A percentile compares a stretch with the other conserved stretches of the same genome.
phyloP scores from a whole-genome alignment of 2,113 vertebrate genomes.

The Hippocampus mohnikei region DNA sequence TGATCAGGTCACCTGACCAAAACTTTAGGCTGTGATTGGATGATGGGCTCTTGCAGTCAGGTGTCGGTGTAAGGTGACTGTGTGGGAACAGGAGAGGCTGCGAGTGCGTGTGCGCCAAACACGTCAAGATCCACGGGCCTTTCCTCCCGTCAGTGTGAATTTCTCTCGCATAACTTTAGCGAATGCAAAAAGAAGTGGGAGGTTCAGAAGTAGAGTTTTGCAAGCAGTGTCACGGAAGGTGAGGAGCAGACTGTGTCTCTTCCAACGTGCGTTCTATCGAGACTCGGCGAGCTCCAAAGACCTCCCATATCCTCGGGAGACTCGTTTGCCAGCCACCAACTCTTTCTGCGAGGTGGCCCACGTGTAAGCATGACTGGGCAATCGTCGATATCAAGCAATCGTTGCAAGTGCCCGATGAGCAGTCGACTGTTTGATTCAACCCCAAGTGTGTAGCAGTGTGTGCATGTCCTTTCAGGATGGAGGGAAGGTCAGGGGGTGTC shows the following conservation, averaged over 20 bases:
- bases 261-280: too few species aligned
- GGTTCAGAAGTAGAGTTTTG: constrained; percentile 1
- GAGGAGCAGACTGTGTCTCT: too few species aligned
- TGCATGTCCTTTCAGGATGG: constrained; percentile 20
- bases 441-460: not conserved
- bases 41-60: constrained; percentile 78
- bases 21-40: constrained; percentile 79
- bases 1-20: constrained; percentile 90
- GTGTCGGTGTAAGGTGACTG: constrained; percentile 99
- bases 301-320: too few species aligned
- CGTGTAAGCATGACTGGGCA: too few species aligned
- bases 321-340: too few species aligned
- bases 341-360: too few species aligned
- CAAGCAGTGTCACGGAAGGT: not conserved
- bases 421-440: too few species aligned
- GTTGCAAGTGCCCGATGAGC: too few species aligned
- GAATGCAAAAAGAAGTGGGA: constrained; percentile 9
- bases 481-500: constrained; percentile 58
- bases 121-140: constrained; percentile 80
- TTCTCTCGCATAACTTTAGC: constrained; percentile 7
- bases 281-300: too few species aligned
- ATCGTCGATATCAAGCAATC: too few species aligned
- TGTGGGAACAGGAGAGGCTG: constrained; percentile 86
- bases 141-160: constrained; percentile 59
- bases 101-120: constrained; percentile 64